Conservation (phyloP, 1,140 invertebrate species). For the Apis laboriosa region DNA sequence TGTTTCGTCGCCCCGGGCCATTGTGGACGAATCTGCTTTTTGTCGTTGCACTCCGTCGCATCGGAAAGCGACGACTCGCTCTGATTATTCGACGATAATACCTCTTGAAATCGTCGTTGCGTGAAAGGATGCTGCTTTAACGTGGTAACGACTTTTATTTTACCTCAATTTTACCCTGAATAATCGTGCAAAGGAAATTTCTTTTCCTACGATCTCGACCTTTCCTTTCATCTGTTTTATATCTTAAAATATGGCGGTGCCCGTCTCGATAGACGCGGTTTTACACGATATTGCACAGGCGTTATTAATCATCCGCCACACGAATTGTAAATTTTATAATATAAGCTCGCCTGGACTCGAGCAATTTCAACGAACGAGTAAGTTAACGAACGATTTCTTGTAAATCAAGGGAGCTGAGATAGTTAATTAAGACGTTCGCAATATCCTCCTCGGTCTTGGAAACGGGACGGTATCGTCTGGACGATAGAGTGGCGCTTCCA, state of each 20-base stretch:
- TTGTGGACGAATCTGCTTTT: conserved; percentile 40
- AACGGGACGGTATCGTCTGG: conserved; percentile 16
- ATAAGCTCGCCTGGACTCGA: neutral
- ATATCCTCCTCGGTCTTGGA: conserved; percentile 2
- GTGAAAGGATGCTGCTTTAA: too few species aligned
- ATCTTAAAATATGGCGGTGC: too few species aligned
- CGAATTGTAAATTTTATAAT: neutral
- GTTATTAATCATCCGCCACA: neutral
- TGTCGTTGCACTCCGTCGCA: conserved; percentile 27
- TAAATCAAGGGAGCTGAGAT: neutral
- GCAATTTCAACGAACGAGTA: neutral
- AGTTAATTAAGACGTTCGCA: conserved; percentile 21
- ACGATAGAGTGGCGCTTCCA: conserved; percentile 3
- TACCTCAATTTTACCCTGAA: too few species aligned
- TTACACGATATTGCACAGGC: too few species aligned
- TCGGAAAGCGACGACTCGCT: conserved; percentile 32
- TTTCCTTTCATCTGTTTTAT: too few species aligned
- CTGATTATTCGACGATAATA: conserved; percentile 32
- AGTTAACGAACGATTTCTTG: neutral
- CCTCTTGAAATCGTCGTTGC: neutral
- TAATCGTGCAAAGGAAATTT: too few species aligned
- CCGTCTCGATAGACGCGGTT: too few species aligned
- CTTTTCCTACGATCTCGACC: too few species aligned
- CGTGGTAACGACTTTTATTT: too few species aligned
- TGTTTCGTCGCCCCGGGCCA: conserved; percentile 33